These are phyloP conservation scores for Ctena decussata DNA, from an alignment of 2,888 invertebrate genomes.

Conservation along the genomic window DNA sequence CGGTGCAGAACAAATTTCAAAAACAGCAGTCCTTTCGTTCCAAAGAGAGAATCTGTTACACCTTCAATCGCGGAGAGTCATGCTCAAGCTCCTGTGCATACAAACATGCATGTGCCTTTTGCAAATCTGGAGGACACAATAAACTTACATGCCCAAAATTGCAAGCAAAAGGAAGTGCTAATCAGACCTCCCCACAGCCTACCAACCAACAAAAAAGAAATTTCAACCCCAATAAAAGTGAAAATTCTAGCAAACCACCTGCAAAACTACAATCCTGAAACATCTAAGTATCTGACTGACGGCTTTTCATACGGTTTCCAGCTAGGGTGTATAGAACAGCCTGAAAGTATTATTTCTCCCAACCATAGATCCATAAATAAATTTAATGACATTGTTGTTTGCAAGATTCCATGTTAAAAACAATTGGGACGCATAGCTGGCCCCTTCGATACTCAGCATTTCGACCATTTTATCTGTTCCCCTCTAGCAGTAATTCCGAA, in stretches of 20 bases:
- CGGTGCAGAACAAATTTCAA: neutral
- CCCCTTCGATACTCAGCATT: constrained; percentile 30
- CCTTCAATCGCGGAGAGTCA: neutral
- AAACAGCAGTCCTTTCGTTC: neutral
- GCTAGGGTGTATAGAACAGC: neutral
- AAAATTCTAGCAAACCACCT: neutral
- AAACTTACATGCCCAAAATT: neutral
- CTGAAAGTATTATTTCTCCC: neutral
- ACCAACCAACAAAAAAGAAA: neutral
- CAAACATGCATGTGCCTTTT: neutral
- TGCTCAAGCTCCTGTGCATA: neutral
- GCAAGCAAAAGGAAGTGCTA: neutral
- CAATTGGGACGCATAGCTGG: constrained; percentile 8
- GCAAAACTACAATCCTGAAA: neutral
- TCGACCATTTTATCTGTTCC: constrained; percentile 20
- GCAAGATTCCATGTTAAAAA: constrained; percentile 22
- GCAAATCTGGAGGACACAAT: neutral
- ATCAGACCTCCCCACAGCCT: too few relatives aligned
- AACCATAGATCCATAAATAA: constrained; percentile 14
- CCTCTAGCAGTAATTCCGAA: constrained; percentile 47
- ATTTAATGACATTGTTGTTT: constrained; percentile 3
- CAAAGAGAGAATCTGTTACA: neutral
- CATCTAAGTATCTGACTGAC: neutral
- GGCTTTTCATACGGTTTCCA: constrained; percentile 8
- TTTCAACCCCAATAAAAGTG: constrained; percentile 3